phyloP scores from a whole-genome alignment of 2,797 vertebrate genomes.

The Smutsia gigantea region DNA sequence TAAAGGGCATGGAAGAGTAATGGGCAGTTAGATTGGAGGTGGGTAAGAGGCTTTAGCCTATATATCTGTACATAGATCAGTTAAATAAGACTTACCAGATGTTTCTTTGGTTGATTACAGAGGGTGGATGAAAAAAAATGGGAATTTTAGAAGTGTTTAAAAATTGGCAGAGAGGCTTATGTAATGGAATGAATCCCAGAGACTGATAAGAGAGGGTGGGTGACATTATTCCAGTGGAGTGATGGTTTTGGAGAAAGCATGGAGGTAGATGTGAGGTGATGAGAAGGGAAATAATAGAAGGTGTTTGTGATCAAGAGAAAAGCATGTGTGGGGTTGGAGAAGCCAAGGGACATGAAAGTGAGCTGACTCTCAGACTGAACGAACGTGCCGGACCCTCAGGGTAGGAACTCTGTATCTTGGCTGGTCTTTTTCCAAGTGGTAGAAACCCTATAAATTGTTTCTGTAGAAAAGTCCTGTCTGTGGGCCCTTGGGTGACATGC shows the following conservation, averaged over 20 bases:
- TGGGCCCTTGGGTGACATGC: neutral
- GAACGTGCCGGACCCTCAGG: rapidly evolving
- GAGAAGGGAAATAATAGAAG: neutral
- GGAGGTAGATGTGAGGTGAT: neutral
- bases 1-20: neutral
- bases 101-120: neutral
- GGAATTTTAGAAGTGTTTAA: neutral
- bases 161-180: neutral
- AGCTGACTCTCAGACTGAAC: neutral
- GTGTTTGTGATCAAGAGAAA: neutral
- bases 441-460: neutral
- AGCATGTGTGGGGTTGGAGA: neutral
- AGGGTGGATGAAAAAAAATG: neutral
- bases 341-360: neutral
- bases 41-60: neutral
- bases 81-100: neutral
- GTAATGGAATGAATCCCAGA: neutral
- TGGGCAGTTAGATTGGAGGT: neutral
- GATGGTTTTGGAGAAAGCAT: neutral
- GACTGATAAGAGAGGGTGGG: neutral
- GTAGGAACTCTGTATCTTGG: neutral
- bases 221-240: neutral
- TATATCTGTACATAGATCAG: rapidly evolving
- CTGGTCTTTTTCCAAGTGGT: neutral
- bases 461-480: neutral